Evolutionary conservation across 1,140 invertebrate genomes (phyloP), one percentile per base, ranked within the genome.

Genomic region (Brachionus asplanchnoidis): DNA sequence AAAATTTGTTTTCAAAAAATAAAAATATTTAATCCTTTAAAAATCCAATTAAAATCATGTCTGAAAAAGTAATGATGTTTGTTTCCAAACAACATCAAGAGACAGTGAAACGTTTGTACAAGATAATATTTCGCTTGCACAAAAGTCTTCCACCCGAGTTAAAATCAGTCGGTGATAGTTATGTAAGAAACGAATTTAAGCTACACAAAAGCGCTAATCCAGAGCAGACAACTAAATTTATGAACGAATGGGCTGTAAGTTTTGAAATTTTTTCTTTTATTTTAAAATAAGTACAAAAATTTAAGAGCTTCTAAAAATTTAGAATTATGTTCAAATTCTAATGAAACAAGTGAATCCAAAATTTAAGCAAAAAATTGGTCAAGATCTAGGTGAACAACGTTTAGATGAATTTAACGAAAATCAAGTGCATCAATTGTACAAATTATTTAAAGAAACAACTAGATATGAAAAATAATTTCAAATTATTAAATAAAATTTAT

Each of bases 161-260:
- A 68, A 91, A 93, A 86, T 87, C 87, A 2, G 66, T 91, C 14
- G 90, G 90, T n/a, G 93, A 95, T 87, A 92, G 92, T 88, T 97
- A 97, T 89, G 94, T 94, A 0, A 93, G 92, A 87, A 95, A 95
- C 86, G 95, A 97, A 89, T 97, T 97, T 89, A 92, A 92, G 86
- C 90, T 94, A 70, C 95, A 97, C 88, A 94, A 95, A 88, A 92
- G 91, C n/a, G 95, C 94, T 85, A 92, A 91, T 80, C 89, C 91
- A 11, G 89, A 91, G 70, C 93, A 95, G 88, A 92, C 94, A 11
- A 88, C 91, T 28, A 90, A 94, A 85, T 97, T 97, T 88, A 92
- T 97, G 88, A 92, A 92, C 36, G 95, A 95, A 91, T 97, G 95
- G 95, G 93, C 94, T 53, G 95, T 96, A 91, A 92, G 92, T 91